A percentile compares a stretch with the other conserved stretches of the same genome.
These are phyloP conservation scores for Perognathus longimembris DNA, from an alignment of 2,113 vertebrate species.

Conservation along the genomic window DNA sequence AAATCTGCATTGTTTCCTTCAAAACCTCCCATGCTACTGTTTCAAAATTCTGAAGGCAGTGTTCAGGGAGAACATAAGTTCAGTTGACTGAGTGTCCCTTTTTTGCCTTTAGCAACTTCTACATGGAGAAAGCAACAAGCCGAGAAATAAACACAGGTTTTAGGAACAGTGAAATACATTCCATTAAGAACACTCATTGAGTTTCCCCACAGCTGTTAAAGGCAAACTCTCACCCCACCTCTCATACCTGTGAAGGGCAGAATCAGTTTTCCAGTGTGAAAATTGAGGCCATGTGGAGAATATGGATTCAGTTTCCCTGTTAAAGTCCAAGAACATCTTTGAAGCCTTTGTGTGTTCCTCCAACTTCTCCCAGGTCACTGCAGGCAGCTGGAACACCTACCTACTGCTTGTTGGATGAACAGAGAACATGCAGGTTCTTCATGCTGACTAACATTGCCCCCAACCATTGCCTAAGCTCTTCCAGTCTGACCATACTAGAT, in stretches of 20 bases:
- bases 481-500: neutral
- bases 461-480: neutral
- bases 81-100: neutral
- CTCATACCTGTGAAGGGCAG: neutral
- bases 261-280: neutral
- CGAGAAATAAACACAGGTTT: neutral
- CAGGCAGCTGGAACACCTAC: rapidly evolving
- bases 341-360: neutral
- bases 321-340: neutral
- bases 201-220: neutral
- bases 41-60: neutral
- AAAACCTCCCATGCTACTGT: neutral
- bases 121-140: neutral
- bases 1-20: neutral
- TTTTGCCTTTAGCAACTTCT: neutral
- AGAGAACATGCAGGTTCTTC: neutral
- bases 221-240: neutral
- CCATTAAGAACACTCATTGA: neutral
- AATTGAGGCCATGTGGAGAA: neutral
- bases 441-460: rapidly evolving
- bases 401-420: neutral
- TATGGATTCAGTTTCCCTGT: neutral
- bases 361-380: neutral
- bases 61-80: neutral
- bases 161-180: rapidly evolving